These are phyloP conservation scores for Diarsia rubi DNA, from an alignment of 2,888 invertebrate genomes.

Conservation along the genomic window DNA sequence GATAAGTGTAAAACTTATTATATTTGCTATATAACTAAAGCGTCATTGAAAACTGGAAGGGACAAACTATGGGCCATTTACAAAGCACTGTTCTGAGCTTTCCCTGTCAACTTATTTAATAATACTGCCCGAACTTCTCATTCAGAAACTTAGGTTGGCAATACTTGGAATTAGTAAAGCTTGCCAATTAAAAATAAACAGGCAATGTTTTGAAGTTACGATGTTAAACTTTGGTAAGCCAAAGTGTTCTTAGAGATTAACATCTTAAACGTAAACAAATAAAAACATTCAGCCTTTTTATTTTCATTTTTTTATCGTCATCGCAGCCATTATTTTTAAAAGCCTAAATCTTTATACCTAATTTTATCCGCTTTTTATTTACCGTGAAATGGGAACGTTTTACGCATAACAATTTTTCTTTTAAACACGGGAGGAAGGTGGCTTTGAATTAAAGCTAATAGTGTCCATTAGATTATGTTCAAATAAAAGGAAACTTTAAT, in stretches of 20 bases:
- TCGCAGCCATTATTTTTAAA: constrained; percentile 64
- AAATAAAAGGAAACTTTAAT: constrained; percentile 35
- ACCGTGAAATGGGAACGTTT: constrained; percentile 67
- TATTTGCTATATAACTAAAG: neutral
- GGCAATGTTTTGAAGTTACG: constrained; percentile 20
- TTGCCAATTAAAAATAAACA: constrained; percentile 54
- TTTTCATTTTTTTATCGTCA: constrained; percentile 55
- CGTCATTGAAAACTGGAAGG: constrained; percentile 20
- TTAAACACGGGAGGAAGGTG: constrained; percentile 48
- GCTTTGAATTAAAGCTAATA: constrained; percentile 52
- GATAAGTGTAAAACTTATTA: too few relatives aligned
- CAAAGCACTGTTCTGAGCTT: constrained; percentile 19
- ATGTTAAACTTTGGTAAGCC: constrained; percentile 29
- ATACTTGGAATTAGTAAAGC: constrained; percentile 37
- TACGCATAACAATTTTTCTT: constrained; percentile 64
- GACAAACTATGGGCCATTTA: constrained; percentile 22
- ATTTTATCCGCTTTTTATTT: constrained; percentile 67
- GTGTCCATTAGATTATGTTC: constrained; percentile 49
- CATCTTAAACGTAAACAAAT: constrained; percentile 48
- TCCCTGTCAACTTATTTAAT: constrained; percentile 45
- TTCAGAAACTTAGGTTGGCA: constrained; percentile 25
- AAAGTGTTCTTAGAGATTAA: constrained; percentile 38
- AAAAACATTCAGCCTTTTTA: constrained; percentile 47
- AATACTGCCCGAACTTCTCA: constrained; percentile 19
- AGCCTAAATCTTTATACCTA: constrained; percentile 66